Base-by-base conservation (phyloP, 2,888 invertebrate species). In the Epirrhoe alternata region DNA sequence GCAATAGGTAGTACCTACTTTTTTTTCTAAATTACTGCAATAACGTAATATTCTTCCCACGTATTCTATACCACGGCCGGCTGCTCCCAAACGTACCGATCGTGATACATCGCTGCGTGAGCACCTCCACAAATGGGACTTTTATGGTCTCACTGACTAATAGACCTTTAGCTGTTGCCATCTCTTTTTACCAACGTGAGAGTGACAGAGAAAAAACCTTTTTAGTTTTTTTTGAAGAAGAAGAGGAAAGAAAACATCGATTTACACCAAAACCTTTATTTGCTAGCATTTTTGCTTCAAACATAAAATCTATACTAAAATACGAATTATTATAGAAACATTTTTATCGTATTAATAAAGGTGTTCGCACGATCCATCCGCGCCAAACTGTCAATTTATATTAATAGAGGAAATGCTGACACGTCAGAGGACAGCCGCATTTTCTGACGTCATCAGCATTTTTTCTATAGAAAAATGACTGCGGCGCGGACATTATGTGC, bases 21-120 rank as follows among this genome's bases (percentile, higher is more conserved):
- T 10, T 10, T 33, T 16, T 33, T 51, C 50, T 17, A 59, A 42
- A 38, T n/a, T 12, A 30, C 51, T 30, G 10, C 42, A 42, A 24
- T 42, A 38, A 33, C 10, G 38, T 61, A 50, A 6, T 52, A 70
- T 69, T 66, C 68, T 4, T 51, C 7, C 6, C 72, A 68, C 68
- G 68, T 60, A 51, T 45, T 49, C 63, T 56, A 68, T 70, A 61
- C 12, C 64, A 68, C 68, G 64, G 56, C 33, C 49, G 59, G 68
- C 57, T 64, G 63, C 47, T 17, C 35, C 52, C 54, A n/a, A 33
- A 17, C 16, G n/a, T 38, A 30, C 10, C 49, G 30, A n/a, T 14
- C 49, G 59, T 60, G 63, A 63, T 52, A 31, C 33, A 66, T 61
- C 54, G 58, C 64, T 16, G 12, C 50, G 16, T 8, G 4, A 31